Base-by-base conservation (phyloP, 37 sponge, comb jelly and placozoan genomes). In the Mnemiopsis leidyi region DNA sequence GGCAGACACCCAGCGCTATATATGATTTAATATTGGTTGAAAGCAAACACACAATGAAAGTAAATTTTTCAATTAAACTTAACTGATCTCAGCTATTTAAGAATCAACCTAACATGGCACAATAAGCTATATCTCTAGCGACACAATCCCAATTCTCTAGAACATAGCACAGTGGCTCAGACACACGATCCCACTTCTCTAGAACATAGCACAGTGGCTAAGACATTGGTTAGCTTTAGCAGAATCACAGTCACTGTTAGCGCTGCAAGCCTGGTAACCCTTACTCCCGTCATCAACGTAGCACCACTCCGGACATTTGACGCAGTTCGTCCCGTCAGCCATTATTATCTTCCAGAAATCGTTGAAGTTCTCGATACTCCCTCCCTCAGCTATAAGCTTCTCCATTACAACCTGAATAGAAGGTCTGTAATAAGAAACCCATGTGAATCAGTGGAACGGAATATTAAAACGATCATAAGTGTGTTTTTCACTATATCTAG, bases 231-330 rank as follows among this genome's bases (percentile, higher is more conserved):
- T 71, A 23, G 30, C 75, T 25, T 28, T n/a, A 25, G 5, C 5
- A 5, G 30, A n/a, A 5, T 71, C 75, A 71, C 75, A 71, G 3
- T 71, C 30, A 71, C 30, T 28, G 30, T 71, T 71, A 2, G 7
- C 30, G n/a, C 20, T 71, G 30, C 75, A 71, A 28, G 75, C 3
- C 30, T n/a, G 30, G 75, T 71, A 71, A 13, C 75, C 75, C 75
- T 71, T 71, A 28, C 30, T 29, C 30, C 75, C 75, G 20, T 71
- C 30, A 28, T 71, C 75, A 5, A 71, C 30, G 30, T 71, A 71
- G n/a, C 75, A 71, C 75, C 75, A 71, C 75, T 71, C 75, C n/a
- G 75, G 75, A 71, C 75, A 71, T 18, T 71, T 71, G n/a, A 29
- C 75, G 20, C 75, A 71, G 75, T 71, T 71, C 3, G 25, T 71